Conservation (phyloP, 2,113 vertebrate genomes). For the Mus spicilegus region DNA sequence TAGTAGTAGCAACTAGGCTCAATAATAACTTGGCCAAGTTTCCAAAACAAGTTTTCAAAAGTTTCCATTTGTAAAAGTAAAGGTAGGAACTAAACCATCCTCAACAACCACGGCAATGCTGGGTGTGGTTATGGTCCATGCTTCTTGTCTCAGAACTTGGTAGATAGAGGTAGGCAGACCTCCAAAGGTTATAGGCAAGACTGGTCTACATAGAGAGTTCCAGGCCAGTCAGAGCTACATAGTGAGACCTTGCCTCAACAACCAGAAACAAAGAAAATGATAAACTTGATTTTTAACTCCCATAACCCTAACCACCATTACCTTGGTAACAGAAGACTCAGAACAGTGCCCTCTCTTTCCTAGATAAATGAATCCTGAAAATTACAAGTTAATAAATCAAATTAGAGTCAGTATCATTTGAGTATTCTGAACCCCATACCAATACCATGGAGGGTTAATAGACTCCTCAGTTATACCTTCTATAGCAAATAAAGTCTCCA, state of each 20-base stretch:
- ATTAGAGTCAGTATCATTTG: constrained; percentile 18
- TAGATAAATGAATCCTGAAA: neutral
- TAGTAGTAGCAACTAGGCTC: constrained; percentile 61
- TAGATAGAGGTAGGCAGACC: neutral
- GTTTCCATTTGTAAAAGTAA: constrained; percentile 78
- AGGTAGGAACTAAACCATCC: constrained; percentile 56
- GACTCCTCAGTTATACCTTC: neutral
- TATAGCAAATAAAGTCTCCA: neutral
- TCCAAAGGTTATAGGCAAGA: neutral
- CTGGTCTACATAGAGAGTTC: neutral
- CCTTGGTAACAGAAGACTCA: neutral
- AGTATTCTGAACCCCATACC: neutral
- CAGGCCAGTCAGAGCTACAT: neutral
- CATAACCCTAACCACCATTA: neutral
- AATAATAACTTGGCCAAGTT: constrained; percentile 77
- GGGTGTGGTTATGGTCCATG: neutral
- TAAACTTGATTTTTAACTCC: constrained; percentile 39
- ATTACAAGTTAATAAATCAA: constrained; percentile 9
- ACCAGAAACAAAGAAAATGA: neutral
- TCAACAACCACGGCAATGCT: constrained; percentile 32
- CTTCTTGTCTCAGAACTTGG: neutral
- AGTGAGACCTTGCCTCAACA: neutral
- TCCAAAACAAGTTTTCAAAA: constrained; percentile 78
- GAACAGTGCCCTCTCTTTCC: neutral
- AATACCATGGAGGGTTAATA: neutral